A percentile compares a stretch with the other conserved stretches of the same genome.
These are phyloP conservation scores for Meloidogyne hapla DNA, from an alignment of 1,140 invertebrate genomes.

Conservation along the genomic window DNA sequence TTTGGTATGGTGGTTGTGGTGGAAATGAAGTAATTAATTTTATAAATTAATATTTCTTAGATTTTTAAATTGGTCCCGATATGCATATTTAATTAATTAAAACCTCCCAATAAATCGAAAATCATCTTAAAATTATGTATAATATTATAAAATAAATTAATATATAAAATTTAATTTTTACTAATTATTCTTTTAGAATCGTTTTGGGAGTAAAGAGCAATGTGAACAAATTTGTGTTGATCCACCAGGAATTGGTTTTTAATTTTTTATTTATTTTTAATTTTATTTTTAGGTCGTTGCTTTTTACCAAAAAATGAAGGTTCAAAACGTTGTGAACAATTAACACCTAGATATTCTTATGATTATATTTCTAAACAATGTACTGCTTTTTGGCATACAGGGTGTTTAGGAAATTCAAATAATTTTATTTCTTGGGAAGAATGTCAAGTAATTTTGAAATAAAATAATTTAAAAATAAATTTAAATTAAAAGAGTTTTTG, in stretches of 20 bases:
- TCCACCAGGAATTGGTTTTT: conserved; percentile 76
- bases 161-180: conserved; percentile 66
- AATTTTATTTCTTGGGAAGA: conserved; percentile 78
- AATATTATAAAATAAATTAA: not conserved
- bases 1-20: conserved; percentile 81
- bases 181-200: conserved; percentile 65
- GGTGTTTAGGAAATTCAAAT: conserved; percentile 82
- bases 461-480: not conserved
- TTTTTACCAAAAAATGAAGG: conserved; percentile 64
- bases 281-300: conserved; percentile 42
- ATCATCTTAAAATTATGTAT: no score
- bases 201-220: conserved; percentile 80
- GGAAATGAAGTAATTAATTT: conserved; percentile 71
- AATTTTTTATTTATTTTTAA: not conserved
- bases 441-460: conserved; percentile 71
- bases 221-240: conserved; percentile 83
- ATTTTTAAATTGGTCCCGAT: no score
- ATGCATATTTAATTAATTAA: no score
- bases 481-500: conserved; percentile 29
- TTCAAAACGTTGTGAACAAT: conserved; percentile 52
- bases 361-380: conserved; percentile 73
- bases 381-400: conserved; percentile 77
- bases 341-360: conserved; percentile 74
- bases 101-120: no score
- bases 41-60: not conserved